Evolutionary conservation across 1,140 invertebrate species (phyloP).

Genomic region (Mactra quadrangularis): DNA sequence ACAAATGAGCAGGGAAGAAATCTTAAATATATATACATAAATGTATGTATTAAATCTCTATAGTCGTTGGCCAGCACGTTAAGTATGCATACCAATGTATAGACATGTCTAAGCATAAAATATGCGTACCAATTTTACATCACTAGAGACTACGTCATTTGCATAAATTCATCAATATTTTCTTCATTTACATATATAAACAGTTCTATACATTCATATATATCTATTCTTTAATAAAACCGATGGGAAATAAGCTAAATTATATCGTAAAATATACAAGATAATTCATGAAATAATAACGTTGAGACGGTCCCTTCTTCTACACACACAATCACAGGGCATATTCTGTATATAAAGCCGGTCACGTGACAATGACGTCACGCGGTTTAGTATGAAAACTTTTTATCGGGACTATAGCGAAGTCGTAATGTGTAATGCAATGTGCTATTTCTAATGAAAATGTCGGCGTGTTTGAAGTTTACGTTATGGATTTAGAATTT

Average conservation of each 20-base stretch:
- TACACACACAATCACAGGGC: constrained; percentile 58
- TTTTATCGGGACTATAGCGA: constrained; percentile 61
- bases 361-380: constrained; percentile 69
- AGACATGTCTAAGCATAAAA: background rate
- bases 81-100: background rate
- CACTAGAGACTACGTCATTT: background rate
- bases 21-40: too few species aligned
- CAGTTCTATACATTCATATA: too few species aligned
- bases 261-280: too few species aligned
- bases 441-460: constrained; percentile 62
- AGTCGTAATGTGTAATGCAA: constrained; percentile 68
- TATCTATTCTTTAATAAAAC: too few species aligned
- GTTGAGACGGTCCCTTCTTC: constrained; percentile 48
- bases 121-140: background rate
- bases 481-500: constrained; percentile 72
- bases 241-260: too few species aligned
- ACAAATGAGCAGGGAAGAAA: too few species aligned
- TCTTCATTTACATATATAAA: too few species aligned
- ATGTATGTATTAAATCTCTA: background rate
- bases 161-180: too few species aligned
- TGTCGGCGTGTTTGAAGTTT: constrained; percentile 71
- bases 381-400: constrained; percentile 61
- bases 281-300: too few species aligned
- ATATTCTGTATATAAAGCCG: constrained; percentile 52
- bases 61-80: background rate